Evolutionary conservation across 2,113 vertebrate genomes (phyloP).

Genomic region (Hemiscyllium ocellatum): DNA sequence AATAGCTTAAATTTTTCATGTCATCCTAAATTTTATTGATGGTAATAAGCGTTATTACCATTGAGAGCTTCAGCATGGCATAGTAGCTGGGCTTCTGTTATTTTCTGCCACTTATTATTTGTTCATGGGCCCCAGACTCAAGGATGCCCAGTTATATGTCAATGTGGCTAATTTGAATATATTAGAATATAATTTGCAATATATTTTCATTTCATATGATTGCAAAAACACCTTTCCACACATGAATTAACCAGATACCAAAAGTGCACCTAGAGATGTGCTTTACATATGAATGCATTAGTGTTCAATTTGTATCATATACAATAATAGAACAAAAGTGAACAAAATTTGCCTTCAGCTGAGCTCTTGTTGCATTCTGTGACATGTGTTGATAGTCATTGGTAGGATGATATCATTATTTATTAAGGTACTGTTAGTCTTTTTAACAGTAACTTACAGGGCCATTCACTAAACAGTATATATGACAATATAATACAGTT

Average conservation of each 20-base stretch:
- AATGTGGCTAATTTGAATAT: slow-evolving; percentile 35
- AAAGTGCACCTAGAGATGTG: slow-evolving; percentile 2
- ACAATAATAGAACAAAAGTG: slow-evolving; percentile 16
- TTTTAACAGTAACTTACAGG: slow-evolving; percentile 29
- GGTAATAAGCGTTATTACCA: background rate
- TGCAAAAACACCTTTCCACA: slow-evolving; percentile 28
- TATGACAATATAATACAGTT: slow-evolving; percentile 17
- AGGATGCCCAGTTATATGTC: slow-evolving; percentile 24
- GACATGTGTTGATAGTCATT: background rate
- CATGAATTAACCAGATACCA: slow-evolving; percentile 23
- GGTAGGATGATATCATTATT: slow-evolving; percentile 27
- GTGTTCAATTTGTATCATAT: background rate
- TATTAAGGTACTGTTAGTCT: slow-evolving; percentile 16
- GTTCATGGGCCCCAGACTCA: background rate
- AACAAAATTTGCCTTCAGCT: slow-evolving; percentile 18
- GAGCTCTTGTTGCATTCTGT: slow-evolving; percentile 8
- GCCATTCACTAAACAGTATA: slow-evolving; percentile 27
- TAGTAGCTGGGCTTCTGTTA: background rate
- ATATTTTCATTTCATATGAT: slow-evolving; percentile 13
- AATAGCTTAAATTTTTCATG: background rate
- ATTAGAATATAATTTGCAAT: slow-evolving; percentile 35
- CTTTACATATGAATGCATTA: background rate
- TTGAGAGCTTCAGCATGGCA: background rate
- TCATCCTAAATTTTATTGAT: background rate
- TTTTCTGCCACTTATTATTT: slow-evolving; percentile 8